Conservation (phyloP, 2,888 invertebrate species). For the Ochropleura plecta region DNA sequence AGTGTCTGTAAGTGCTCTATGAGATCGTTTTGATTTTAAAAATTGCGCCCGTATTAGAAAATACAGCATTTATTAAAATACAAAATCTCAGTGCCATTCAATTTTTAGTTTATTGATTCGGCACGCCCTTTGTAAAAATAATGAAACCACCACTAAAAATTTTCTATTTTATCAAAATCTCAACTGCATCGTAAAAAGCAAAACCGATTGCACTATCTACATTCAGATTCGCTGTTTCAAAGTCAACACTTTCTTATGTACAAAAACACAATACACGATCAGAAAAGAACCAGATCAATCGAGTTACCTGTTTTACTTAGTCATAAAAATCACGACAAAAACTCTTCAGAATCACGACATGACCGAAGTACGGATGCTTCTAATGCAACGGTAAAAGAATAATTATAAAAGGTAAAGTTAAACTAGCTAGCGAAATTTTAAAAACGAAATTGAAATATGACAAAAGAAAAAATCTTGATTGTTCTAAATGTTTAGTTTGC, state of each 20-base stretch:
- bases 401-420: constrained; percentile 19
- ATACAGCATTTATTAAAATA: too few species aligned
- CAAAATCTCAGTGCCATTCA: not conserved
- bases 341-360: constrained; percentile 63
- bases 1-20: too few species aligned
- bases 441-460: not conserved
- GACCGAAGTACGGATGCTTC: constrained; percentile 49
- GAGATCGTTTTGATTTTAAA: too few species aligned
- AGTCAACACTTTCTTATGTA: constrained; percentile 57
- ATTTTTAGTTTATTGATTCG: not conserved
- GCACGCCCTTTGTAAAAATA: not conserved
- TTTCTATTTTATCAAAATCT: constrained; percentile 40
- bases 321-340: constrained; percentile 64
- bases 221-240: constrained; percentile 26
- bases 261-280: constrained; percentile 51
- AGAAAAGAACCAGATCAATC: constrained; percentile 64
- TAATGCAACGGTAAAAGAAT: constrained; percentile 67
- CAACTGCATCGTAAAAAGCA: constrained; percentile 24
- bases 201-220: constrained; percentile 33
- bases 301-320: constrained; percentile 68
- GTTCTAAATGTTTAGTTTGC: too few species aligned
- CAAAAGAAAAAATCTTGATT: not conserved
- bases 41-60: too few species aligned
- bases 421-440: not conserved
- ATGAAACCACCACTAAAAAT: constrained; percentile 4